A percentile compares a stretch with the other conserved stretches of the same genome.
Conservation (phyloP, 1,140 invertebrate species). For the Drosophila orosa region DNA sequence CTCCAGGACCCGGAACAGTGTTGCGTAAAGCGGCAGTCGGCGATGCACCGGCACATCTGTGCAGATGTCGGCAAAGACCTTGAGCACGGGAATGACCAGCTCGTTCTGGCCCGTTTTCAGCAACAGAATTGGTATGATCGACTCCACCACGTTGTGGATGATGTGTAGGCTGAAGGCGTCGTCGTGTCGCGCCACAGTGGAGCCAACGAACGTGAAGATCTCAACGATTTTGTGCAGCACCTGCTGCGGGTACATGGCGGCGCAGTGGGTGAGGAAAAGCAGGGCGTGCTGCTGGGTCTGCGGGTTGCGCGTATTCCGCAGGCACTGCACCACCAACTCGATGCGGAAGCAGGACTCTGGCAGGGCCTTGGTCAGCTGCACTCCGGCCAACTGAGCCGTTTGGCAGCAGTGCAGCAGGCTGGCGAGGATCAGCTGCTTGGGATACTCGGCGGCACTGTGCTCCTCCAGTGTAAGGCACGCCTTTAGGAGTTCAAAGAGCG, state of each 20-base stretch:
- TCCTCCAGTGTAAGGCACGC: constrained; percentile 92
- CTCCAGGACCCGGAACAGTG: constrained; percentile 90
- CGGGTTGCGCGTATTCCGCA: constrained; percentile 94
- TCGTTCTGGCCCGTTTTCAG: constrained; percentile 35
- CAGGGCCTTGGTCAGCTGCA: constrained; percentile 83
- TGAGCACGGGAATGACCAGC: constrained; percentile 88
- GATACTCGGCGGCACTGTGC: constrained; percentile 93
- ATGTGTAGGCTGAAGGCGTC: constrained; percentile 97
- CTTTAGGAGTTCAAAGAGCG: constrained; percentile 93
- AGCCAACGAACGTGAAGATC: constrained; percentile 98
- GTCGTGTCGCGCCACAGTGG: constrained; percentile 94
- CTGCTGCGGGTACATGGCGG: constrained; percentile 90
- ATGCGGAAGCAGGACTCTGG: constrained; percentile 89
- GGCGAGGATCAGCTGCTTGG: constrained; percentile 93
- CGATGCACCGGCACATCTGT: constrained; percentile 96
- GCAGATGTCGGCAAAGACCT: constrained; percentile 95
- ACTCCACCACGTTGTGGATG: constrained; percentile 95
- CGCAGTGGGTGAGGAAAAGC: constrained; percentile 91
- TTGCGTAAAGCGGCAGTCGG: constrained; percentile 91
- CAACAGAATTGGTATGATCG: constrained; percentile 93
- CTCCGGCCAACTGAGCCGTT: constrained; percentile 84
- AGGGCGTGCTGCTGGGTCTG: constrained; percentile 97
- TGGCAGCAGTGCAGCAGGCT: constrained; percentile 90
- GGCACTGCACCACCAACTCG: constrained; percentile 93
- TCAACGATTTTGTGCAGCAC: constrained; percentile 96